A percentile compares a stretch with the other conserved stretches of the same genome.
These are phyloP conservation scores for Muscina levida DNA, from an alignment of 2,888 invertebrate genomes.

Conservation along the genomic window DNA sequence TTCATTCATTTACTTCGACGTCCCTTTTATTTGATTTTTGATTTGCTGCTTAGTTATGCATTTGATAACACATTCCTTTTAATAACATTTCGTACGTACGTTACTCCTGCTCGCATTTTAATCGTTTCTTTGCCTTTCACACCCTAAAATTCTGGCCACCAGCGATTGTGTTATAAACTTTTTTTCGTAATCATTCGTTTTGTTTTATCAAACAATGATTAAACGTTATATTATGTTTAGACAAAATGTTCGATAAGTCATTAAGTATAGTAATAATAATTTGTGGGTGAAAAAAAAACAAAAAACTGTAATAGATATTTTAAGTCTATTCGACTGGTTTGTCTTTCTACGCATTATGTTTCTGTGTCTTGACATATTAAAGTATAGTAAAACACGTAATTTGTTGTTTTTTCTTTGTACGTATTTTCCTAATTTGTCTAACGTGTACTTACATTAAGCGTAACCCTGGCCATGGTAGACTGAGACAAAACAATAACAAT, in stretches of 20 bases:
- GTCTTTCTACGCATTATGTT: neutral
- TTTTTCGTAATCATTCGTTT: neutral
- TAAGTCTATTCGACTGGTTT: too few species aligned
- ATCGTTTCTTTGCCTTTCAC: neutral
- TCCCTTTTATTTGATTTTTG: neutral
- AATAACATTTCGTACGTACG: slow-evolving; percentile 40
- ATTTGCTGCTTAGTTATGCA: slow-evolving; percentile 21
- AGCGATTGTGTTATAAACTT: neutral
- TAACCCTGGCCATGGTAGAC: neutral
- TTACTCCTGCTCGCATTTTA: neutral
- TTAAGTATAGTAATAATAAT: slow-evolving; percentile 44
- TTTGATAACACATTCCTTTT: slow-evolving; percentile 46
- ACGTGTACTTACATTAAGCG: neutral
- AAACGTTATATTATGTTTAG: slow-evolving; percentile 33
- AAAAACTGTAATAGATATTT: slow-evolving; percentile 36
- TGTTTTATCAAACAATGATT: neutral
- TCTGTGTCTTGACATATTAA: neutral
- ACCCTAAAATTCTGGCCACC: neutral
- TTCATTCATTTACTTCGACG: neutral
- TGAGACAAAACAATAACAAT: neutral
- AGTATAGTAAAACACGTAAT: too few species aligned
- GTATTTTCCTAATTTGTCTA: slow-evolving; percentile 5
- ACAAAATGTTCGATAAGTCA: slow-evolving; percentile 43
- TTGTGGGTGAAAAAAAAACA: slow-evolving; percentile 30
- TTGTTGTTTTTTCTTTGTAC: neutral